These are phyloP conservation scores for Beris chalybata DNA, from an alignment of 2,888 invertebrate genomes.

Conservation along the genomic window DNA sequence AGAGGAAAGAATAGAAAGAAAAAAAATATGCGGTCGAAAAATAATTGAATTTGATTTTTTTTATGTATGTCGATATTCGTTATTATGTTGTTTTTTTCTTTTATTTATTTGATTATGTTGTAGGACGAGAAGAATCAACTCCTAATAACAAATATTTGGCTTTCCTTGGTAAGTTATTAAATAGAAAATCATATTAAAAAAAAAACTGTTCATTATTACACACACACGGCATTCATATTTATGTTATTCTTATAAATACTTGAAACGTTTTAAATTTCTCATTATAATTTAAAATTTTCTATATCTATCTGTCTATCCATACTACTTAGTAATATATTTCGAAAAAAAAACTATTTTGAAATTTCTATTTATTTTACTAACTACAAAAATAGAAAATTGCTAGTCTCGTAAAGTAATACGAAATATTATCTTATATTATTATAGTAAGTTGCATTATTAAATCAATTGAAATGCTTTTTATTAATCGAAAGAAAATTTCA, in stretches of 20 bases:
- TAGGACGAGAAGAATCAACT: constrained; percentile 96
- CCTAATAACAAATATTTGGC: constrained; percentile 93
- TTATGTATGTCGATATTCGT: constrained; percentile 46
- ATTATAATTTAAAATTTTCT: background rate
- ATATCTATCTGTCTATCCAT: too few relatives aligned
- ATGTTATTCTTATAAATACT: constrained; percentile 12
- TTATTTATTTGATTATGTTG: constrained; percentile 53
- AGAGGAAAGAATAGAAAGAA: constrained; percentile 44
- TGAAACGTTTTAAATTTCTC: background rate
- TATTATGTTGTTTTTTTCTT: constrained; percentile 41
- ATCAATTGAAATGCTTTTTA: constrained; percentile 9
- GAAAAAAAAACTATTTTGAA: constrained; percentile 36
- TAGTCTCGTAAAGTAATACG: background rate
- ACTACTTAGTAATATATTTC: constrained; percentile 1
- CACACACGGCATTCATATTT: constrained; percentile 46
- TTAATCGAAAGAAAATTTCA: background rate
- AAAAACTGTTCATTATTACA: constrained; percentile 42
- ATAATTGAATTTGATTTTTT: constrained; percentile 9
- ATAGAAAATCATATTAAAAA: constrained; percentile 43
- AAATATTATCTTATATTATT: background rate
- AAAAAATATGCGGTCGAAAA: constrained; percentile 33
- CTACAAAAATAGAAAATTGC: background rate
- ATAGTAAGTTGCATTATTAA: constrained; percentile 22
- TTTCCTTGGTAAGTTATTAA: constrained; percentile 84
- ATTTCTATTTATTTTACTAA: constrained; percentile 33